Percentiles rank a stretch among this genome's conserved stretches.
Conservation (phyloP, 2,797 vertebrate genomes). For the Chloroceryle inda region DNA sequence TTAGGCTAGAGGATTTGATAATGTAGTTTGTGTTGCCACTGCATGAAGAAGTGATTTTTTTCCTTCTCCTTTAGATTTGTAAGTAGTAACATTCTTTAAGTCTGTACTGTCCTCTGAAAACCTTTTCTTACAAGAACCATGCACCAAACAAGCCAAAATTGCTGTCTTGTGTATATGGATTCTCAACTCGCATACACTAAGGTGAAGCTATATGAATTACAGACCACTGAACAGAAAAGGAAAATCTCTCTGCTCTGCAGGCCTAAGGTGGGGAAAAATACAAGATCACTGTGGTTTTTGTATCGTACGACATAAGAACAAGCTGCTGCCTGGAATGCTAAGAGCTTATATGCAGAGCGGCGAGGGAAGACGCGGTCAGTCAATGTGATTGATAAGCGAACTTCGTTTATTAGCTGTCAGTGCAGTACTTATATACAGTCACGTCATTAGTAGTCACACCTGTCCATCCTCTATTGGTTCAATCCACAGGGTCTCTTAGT, state of each 20-base stretch:
- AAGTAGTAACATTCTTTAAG: neutral
- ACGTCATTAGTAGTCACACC: too few species aligned
- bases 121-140: neutral
- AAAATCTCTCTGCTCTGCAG: neutral
- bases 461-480: too few species aligned
- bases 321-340: neutral
- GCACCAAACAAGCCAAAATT: neutral
- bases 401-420: too few species aligned
- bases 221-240: neutral
- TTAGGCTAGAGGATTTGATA: neutral
- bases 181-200: neutral
- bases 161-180: neutral
- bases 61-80: neutral
- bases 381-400: too few species aligned
- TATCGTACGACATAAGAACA: neutral
- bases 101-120: neutral
- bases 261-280: neutral
- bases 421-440: too few species aligned
- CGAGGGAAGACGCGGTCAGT: too few species aligned
- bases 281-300: rapidly evolving
- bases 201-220: neutral
- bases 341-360: neutral
- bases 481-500: too few species aligned
- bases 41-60: neutral
- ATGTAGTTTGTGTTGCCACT: neutral